phyloP scores from a whole-genome alignment of 1,140 invertebrate species.

The Cydia pomonella region DNA sequence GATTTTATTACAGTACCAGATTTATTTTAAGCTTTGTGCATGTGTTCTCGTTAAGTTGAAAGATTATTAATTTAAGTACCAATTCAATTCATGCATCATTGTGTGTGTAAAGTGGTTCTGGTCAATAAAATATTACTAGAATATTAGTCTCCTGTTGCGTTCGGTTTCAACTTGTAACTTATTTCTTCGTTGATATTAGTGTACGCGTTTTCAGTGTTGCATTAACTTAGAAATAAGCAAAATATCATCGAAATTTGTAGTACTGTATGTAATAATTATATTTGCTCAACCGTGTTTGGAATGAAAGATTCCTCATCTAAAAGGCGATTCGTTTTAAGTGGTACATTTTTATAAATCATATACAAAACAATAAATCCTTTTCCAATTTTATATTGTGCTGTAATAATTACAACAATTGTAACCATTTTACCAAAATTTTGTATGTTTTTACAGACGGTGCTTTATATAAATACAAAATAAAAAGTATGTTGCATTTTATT shows the following conservation, averaged over 20 bases:
- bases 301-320: constrained; percentile 39
- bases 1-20: constrained; percentile 38
- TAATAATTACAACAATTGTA: constrained; percentile 64
- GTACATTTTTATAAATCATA: constrained; percentile 68
- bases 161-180: constrained; percentile 39
- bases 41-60: constrained; percentile 59
- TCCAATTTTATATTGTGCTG: constrained; percentile 72
- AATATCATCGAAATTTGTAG: constrained; percentile 44
- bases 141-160: constrained; percentile 51
- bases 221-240: constrained; percentile 44
- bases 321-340: constrained; percentile 53
- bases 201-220: constrained; percentile 35
- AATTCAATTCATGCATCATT: constrained; percentile 42
- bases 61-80: constrained; percentile 42
- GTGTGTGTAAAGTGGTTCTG: constrained; percentile 44
- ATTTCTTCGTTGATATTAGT: constrained; percentile 44
- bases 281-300: constrained; percentile 48
- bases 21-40: constrained; percentile 47
- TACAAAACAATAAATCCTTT: constrained; percentile 58
- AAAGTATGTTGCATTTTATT: constrained; percentile 44
- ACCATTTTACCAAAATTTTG: constrained; percentile 72
- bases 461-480: constrained; percentile 74
- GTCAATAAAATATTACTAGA: constrained; percentile 63
- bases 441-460: constrained; percentile 78
- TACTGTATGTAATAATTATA: constrained; percentile 46